phyloP scores from a whole-genome alignment of 2,113 vertebrate species.

The Fulica atra region DNA sequence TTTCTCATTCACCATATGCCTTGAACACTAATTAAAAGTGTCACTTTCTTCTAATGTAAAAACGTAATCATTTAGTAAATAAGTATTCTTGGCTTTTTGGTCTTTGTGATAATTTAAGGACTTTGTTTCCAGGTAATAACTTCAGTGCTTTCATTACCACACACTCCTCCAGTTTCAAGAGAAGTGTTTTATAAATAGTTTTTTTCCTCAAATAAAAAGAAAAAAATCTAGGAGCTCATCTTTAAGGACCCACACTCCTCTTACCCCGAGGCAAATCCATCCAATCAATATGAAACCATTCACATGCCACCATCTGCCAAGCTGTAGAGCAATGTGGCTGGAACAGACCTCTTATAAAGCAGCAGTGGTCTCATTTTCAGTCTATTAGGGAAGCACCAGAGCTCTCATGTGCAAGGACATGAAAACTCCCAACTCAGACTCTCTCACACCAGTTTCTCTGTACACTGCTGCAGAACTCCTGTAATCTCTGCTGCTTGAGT shows the following conservation, averaged over 20 bases:
- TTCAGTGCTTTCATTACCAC: constrained; percentile 60
- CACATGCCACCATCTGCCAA: constrained; percentile 91
- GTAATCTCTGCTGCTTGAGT: constrained; percentile 19
- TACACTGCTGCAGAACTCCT: not conserved
- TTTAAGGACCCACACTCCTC: constrained; percentile 74
- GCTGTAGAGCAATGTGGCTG: constrained; percentile 83
- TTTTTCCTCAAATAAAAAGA: not conserved
- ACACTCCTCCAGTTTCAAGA: not conserved
- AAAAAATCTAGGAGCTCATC: constrained; percentile 29
- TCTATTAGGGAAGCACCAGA: constrained; percentile 75
- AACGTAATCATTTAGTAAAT: constrained; percentile 78
- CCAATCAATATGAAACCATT: constrained; percentile 93
- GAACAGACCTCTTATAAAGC: constrained; percentile 77
- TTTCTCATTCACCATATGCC: constrained; percentile 79
- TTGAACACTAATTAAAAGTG: constrained; percentile 82
- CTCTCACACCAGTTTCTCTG: not conserved
- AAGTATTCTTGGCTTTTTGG: constrained; percentile 72
- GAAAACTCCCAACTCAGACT: constrained; percentile 61
- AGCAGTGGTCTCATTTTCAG: constrained; percentile 78
- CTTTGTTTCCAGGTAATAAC: constrained; percentile 70
- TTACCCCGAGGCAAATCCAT: constrained; percentile 81
- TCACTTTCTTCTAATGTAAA: constrained; percentile 79
- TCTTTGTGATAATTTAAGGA: constrained; percentile 72
- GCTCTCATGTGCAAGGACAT: constrained; percentile 71
- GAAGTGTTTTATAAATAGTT: not conserved